Conservation (phyloP, 2,888 invertebrate species). For the Acleris cristana region DNA sequence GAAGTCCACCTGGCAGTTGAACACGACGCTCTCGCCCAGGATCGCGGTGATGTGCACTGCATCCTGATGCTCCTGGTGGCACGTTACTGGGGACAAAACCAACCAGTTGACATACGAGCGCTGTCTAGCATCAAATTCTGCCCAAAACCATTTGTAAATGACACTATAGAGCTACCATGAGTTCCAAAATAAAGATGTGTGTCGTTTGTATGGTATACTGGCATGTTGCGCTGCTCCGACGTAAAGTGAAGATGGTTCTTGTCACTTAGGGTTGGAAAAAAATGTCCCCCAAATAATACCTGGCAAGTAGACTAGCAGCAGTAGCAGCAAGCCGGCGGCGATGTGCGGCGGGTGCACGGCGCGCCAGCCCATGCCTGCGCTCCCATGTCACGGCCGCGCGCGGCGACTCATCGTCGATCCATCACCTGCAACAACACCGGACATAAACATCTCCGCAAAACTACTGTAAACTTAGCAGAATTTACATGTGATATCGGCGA, state of each 20-base stretch:
- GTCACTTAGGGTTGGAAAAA: too few relatives aligned
- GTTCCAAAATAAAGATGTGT: too few relatives aligned
- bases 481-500: too few relatives aligned
- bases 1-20: constrained; percentile 99
- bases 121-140: too few relatives aligned
- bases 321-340: constrained; percentile 85
- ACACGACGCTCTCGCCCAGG: constrained; percentile 97
- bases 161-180: too few relatives aligned
- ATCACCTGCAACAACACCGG: constrained; percentile 63
- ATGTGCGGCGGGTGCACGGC: constrained; percentile 90
- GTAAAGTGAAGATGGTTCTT: too few relatives aligned
- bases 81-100: constrained; percentile 83
- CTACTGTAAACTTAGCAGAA: too few relatives aligned
- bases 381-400: constrained; percentile 90
- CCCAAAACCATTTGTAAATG: too few relatives aligned
- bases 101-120: too few relatives aligned
- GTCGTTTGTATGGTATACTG: too few relatives aligned
- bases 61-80: constrained; percentile 94
- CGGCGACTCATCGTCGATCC: constrained; percentile 90
- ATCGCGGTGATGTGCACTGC: constrained; percentile 98
- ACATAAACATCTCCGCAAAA: constrained; percentile 25
- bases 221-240: too few relatives aligned
- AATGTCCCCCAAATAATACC: constrained; percentile 48
- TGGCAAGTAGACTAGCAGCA: constrained; percentile 81
- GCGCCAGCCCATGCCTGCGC: constrained; percentile 96